Evolutionary conservation across 1,140 invertebrate genomes (phyloP).

Genomic region (Apis cerana): DNA sequence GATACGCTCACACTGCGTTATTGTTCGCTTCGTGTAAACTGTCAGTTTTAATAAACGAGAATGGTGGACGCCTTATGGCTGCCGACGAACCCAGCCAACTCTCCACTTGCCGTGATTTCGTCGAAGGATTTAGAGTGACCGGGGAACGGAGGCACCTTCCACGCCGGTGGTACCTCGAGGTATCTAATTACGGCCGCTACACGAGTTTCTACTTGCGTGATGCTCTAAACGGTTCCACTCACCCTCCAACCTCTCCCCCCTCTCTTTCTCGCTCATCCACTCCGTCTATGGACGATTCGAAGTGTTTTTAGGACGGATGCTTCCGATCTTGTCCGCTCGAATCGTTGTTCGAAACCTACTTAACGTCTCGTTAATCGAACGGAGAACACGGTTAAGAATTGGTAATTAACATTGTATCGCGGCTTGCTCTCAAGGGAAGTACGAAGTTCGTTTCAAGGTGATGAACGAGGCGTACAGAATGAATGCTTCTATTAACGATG

Average conservation of each 20-base stretch:
- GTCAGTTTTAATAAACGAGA: slow-evolving; percentile 36
- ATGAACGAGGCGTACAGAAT: too few species aligned
- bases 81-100: slow-evolving; percentile 21
- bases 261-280: too few species aligned
- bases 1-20: background rate
- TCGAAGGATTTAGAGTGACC: slow-evolving; percentile 46
- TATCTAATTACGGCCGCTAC: slow-evolving; percentile 58
- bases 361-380: background rate
- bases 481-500: background rate
- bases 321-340: background rate
- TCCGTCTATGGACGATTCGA: background rate
- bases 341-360: background rate
- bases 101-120: slow-evolving; percentile 21
- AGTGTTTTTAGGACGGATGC: background rate
- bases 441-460: background rate
- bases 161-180: slow-evolving; percentile 42
- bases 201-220: slow-evolving; percentile 59
- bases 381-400: too few species aligned
- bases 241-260: background rate
- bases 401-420: background rate
- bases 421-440: background rate
- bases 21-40: slow-evolving; percentile 30
- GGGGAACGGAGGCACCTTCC: slow-evolving; percentile 34
- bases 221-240: slow-evolving; percentile 20
- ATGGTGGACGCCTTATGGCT: slow-evolving; percentile 35